A percentile compares a stretch with the other conserved stretches of the same genome.
phyloP scores from a whole-genome alignment of 1,140 invertebrate genomes.

The Procambarus clarkii region DNA sequence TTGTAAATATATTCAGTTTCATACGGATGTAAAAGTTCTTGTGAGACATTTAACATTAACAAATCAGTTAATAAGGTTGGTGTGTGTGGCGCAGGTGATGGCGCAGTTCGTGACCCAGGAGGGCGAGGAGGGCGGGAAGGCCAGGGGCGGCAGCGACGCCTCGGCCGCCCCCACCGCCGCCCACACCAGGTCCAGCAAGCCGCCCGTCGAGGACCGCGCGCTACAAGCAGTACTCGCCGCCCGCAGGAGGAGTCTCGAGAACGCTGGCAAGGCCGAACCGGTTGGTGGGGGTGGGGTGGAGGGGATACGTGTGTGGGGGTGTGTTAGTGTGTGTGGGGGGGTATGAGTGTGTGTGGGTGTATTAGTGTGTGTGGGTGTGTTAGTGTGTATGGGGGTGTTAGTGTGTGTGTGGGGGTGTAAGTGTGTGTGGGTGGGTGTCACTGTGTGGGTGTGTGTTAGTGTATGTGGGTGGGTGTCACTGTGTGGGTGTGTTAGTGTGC shows the following conservation, averaged over 20 bases:
- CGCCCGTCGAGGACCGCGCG: slow-evolving; percentile 55
- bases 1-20: too few species aligned
- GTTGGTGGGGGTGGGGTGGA: slow-evolving; percentile 55
- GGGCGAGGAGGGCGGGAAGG: slow-evolving; percentile 21
- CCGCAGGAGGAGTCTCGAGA: slow-evolving; percentile 58
- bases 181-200: slow-evolving; percentile 39
- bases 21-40: too few species aligned
- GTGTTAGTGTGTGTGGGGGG: neutral
- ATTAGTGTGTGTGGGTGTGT: too few species aligned
- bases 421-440: too few species aligned
- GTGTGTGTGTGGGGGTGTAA: too few species aligned
- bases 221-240: slow-evolving; percentile 53
- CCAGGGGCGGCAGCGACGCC: neutral
- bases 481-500: neutral
- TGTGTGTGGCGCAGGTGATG: slow-evolving; percentile 42
- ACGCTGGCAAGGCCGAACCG: slow-evolving; percentile 63
- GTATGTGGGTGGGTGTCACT: too few species aligned
- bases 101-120: slow-evolving; percentile 36
- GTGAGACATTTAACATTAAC: too few species aligned
- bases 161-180: neutral
- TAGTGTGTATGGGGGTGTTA: too few species aligned
- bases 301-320: neutral
- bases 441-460: too few species aligned
- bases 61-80: too few species aligned
- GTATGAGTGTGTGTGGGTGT: neutral